phyloP scores from a whole-genome alignment of 2,797 vertebrate genomes.

The Bucorvus abyssinicus region DNA sequence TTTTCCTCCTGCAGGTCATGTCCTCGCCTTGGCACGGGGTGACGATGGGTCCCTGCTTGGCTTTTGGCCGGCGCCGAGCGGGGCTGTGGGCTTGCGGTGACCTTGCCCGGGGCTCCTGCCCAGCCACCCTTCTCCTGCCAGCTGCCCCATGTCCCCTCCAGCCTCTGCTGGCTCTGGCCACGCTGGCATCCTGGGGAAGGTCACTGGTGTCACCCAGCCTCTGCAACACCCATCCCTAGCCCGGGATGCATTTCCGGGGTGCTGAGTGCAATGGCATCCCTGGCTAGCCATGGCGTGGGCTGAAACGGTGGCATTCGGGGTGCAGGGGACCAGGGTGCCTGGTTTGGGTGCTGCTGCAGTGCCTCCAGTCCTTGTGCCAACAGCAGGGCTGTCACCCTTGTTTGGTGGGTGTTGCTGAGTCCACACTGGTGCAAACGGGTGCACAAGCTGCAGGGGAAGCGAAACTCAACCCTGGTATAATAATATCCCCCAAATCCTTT shows the following conservation, averaged over 20 bases:
- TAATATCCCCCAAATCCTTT: background rate
- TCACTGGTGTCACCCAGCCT: background rate
- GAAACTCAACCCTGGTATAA: background rate
- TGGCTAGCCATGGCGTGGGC: accelerated
- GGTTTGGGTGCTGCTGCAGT: background rate
- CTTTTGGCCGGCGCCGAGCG: background rate
- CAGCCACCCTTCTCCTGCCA: background rate
- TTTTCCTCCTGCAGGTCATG: background rate
- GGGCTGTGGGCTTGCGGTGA: accelerated
- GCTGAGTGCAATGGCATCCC: background rate
- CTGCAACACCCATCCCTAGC: background rate
- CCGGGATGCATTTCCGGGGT: background rate
- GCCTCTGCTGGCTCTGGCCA: background rate
- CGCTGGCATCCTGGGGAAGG: background rate
- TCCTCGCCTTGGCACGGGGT: background rate
- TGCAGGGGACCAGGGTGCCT: background rate
- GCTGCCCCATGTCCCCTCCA: background rate
- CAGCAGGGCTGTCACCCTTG: background rate
- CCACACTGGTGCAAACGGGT: background rate
- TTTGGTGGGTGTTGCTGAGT: background rate
- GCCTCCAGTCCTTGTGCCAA: background rate
- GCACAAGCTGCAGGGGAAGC: background rate
- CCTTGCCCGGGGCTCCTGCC: background rate
- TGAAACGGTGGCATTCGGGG: background rate
- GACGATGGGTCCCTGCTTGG: background rate